phyloP scores from a whole-genome alignment of 2,113 vertebrate species.

The Aegotheles bennettii region DNA sequence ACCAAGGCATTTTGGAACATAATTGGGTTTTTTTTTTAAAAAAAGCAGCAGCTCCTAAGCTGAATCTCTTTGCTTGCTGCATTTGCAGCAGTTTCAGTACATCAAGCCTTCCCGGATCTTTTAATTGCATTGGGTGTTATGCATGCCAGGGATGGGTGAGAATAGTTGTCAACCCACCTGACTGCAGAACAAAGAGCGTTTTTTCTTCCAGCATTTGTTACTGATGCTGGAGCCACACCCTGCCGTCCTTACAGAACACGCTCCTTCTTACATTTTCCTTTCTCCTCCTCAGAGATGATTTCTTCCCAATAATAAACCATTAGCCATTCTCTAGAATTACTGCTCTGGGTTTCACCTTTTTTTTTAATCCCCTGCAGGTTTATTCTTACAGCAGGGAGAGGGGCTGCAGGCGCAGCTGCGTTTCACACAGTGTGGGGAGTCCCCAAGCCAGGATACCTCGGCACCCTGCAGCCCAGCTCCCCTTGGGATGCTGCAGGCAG shows the following conservation, averaged over 20 bases:
- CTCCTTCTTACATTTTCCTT: not conserved
- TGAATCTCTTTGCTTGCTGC: not conserved
- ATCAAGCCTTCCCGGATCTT: not conserved
- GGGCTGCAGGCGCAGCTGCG: fast-evolving
- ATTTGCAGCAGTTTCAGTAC: not conserved
- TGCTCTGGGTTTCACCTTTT: not conserved
- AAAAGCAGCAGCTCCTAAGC: not conserved
- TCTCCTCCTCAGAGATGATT: not conserved
- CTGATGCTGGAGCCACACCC: slow-evolving; percentile 35
- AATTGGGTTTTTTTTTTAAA: not conserved
- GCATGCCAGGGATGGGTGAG: slow-evolving; percentile 19
- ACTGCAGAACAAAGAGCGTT: slow-evolving; percentile 48
- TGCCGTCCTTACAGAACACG: not conserved
- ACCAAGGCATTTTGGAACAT: not conserved
- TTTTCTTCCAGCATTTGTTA: slow-evolving; percentile 33
- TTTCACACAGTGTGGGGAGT: not conserved
- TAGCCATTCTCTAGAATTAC: not conserved
- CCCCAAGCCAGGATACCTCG: not conserved
- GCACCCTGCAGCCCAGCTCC: fast-evolving
- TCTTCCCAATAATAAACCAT: not conserved
- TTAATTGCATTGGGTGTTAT: slow-evolving; percentile 10
- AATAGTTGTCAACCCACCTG: slow-evolving; percentile 35
- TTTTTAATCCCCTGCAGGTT: fast-evolving
- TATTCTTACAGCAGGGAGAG: not conserved
- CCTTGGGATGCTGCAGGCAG: not conserved